Evolutionary conservation across 1,140 invertebrate genomes (phyloP).

Genomic region (Papilio polyxenes): DNA sequence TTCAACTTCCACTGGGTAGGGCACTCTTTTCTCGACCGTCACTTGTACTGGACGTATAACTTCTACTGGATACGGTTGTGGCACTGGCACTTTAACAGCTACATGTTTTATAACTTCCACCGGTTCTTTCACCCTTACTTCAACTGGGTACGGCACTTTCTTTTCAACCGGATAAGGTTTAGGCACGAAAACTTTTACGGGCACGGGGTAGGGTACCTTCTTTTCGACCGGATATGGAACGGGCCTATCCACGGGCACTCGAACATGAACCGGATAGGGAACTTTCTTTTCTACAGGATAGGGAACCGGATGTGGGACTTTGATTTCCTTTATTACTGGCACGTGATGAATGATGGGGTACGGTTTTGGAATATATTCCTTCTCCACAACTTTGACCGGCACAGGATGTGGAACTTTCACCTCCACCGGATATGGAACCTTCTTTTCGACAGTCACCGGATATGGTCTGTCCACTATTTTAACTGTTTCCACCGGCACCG

Average conservation of each 20-base stretch:
- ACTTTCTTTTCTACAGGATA: slow-evolving; percentile 82
- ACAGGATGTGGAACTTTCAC: slow-evolving; percentile 82
- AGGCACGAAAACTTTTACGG: slow-evolving; percentile 76
- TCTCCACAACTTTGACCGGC: slow-evolving; percentile 78
- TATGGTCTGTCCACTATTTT: slow-evolving; percentile 84
- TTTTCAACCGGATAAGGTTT: slow-evolving; percentile 82
- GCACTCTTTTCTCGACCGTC: slow-evolving; percentile 80
- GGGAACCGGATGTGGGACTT: slow-evolving; percentile 79
- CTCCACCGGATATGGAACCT: slow-evolving; percentile 83
- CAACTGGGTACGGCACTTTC: slow-evolving; percentile 81
- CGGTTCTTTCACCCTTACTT: slow-evolving; percentile 80
- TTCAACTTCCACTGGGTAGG: slow-evolving; percentile 80
- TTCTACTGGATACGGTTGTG: slow-evolving; percentile 77
- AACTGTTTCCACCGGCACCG: slow-evolving; percentile 83
- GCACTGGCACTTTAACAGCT: slow-evolving; percentile 78
- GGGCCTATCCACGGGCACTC: slow-evolving; percentile 80
- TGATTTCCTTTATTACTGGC: slow-evolving; percentile 75
- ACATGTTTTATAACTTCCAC: slow-evolving; percentile 81
- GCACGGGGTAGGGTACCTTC: slow-evolving; percentile 78
- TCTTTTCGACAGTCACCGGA: slow-evolving; percentile 83
- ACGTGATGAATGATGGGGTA: slow-evolving; percentile 82
- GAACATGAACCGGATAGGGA: slow-evolving; percentile 75
- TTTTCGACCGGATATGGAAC: slow-evolving; percentile 80
- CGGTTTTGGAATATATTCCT: slow-evolving; percentile 80
- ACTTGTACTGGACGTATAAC: slow-evolving; percentile 79